phyloP scores from a whole-genome alignment of 2,113 vertebrate species.

The Tetrao urogallus region DNA sequence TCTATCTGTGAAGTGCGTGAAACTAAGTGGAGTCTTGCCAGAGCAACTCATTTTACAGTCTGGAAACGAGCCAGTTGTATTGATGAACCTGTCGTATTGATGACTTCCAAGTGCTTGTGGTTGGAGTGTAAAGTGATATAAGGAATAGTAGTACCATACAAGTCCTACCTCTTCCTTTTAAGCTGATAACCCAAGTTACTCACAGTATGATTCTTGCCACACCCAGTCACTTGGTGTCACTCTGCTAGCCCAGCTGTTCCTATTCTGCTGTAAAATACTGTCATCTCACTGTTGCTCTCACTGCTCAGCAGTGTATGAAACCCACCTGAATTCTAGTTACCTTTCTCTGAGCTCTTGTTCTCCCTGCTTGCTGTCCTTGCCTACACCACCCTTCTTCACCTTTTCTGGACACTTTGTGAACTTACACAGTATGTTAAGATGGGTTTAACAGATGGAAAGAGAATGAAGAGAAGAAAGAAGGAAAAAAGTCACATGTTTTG shows the following conservation, averaged over 20 bases:
- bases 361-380: background rate
- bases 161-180: background rate
- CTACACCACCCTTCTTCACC: background rate
- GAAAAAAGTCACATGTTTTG: background rate
- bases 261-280: background rate
- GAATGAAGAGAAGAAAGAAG: background rate
- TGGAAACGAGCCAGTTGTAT: background rate
- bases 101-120: constrained; percentile 18
- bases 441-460: background rate
- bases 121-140: background rate
- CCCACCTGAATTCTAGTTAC: background rate
- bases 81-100: background rate
- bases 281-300: background rate
- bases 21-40: background rate
- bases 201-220: background rate
- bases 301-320: background rate
- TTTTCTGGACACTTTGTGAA: background rate
- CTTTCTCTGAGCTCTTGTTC: background rate
- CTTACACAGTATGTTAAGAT: background rate
- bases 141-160: background rate
- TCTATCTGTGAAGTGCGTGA: background rate
- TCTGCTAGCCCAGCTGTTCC: background rate
- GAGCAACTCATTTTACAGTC: background rate
- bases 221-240: background rate
- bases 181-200: background rate